A percentile compares a stretch with the other conserved stretches of the same genome.
These are phyloP conservation scores for Muscicapa striata DNA, from an alignment of 2,797 vertebrate genomes.

Conservation along the genomic window DNA sequence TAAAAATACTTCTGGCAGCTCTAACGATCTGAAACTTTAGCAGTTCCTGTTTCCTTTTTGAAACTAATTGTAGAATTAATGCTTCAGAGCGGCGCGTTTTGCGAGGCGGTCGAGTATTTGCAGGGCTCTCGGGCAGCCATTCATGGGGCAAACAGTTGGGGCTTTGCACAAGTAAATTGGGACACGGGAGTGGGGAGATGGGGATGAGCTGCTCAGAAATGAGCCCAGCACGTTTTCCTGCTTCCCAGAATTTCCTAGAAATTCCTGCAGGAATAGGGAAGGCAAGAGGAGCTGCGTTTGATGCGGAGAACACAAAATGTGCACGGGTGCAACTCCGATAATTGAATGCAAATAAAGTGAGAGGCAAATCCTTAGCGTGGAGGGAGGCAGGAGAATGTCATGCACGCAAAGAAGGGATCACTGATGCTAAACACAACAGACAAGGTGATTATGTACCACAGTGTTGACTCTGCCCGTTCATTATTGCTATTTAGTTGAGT, in stretches of 20 bases:
- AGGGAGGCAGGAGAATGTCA: conserved; percentile 42
- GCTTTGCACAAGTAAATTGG: neutral
- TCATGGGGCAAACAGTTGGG: neutral
- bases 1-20: conserved; percentile 58
- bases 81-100: neutral
- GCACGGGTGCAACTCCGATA: neutral
- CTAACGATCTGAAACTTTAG: conserved; percentile 66
- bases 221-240: neutral
- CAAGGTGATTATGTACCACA: conserved; percentile 70
- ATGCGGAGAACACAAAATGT: neutral
- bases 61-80: conserved; percentile 63
- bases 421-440: conserved; percentile 73
- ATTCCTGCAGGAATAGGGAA: neutral
- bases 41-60: conserved; percentile 64
- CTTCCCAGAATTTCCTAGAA: neutral
- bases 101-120: neutral
- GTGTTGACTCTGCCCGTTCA: conserved; percentile 70
- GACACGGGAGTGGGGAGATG: neutral
- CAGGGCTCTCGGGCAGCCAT: neutral
- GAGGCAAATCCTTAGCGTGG: neutral
- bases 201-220: neutral
- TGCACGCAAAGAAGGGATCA: conserved; percentile 55
- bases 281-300: rapidly evolving
- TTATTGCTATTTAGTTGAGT: conserved; percentile 75
- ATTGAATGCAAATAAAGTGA: conserved; percentile 46